These are phyloP conservation scores for Balaenoptera acutorostrata DNA, from an alignment of 2,113 vertebrate species.

Conservation along the genomic window DNA sequence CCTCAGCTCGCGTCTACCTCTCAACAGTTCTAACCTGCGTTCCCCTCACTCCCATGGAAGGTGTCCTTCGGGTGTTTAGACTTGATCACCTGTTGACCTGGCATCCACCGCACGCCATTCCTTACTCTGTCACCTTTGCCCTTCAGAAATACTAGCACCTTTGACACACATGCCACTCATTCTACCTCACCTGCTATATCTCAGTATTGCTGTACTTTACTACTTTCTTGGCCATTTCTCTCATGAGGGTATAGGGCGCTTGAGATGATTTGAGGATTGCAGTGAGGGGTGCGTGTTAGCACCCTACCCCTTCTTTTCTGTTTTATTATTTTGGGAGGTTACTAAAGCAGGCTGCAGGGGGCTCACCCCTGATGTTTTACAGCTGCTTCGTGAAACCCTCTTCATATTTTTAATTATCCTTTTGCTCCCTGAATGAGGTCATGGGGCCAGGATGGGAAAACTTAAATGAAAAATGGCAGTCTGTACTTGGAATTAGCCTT, in stretches of 20 bases:
- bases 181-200: fast-evolving
- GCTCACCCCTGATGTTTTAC: not conserved
- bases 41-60: not conserved
- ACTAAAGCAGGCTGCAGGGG: not conserved
- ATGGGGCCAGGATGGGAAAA: not conserved
- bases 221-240: not conserved
- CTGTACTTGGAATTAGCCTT: not conserved
- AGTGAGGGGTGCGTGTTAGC: not conserved
- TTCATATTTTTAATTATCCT: not conserved
- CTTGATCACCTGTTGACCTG: not conserved
- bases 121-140: not conserved
- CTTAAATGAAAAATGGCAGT: not conserved
- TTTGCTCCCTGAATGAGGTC: not conserved
- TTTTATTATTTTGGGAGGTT: not conserved
- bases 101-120: not conserved
- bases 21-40: not conserved
- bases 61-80: not conserved
- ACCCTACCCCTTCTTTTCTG: not conserved
- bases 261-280: not conserved
- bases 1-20: not conserved
- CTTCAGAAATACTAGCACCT: not conserved
- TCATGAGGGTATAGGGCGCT: not conserved
- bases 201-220: not conserved
- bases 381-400: not conserved
- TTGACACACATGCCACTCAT: not conserved